Evolutionary conservation across 2,797 vertebrate genomes (phyloP).

Genomic region (Jordanella pulchra): DNA sequence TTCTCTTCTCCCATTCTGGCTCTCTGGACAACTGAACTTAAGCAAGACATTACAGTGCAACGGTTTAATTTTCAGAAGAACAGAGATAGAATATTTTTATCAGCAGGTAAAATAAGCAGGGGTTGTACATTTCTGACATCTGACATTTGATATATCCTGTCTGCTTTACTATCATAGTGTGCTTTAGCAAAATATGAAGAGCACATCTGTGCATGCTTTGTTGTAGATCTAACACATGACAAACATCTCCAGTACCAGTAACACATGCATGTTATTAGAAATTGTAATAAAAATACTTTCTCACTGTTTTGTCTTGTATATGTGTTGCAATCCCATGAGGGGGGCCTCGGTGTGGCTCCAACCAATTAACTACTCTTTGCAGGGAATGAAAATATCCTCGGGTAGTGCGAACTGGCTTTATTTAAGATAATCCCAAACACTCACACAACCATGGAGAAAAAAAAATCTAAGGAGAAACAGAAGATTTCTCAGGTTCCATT

Average conservation of each 20-base stretch:
- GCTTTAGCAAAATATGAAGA: constrained; percentile 9
- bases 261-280: constrained; percentile 43
- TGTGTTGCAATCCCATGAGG: constrained; percentile 51
- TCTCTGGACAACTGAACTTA: constrained; percentile 5
- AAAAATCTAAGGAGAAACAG: constrained; percentile 34
- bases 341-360: constrained; percentile 54
- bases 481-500: constrained; percentile 39
- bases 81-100: background rate
- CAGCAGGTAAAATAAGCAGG: constrained; percentile 14
- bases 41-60: background rate
- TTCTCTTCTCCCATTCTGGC: background rate
- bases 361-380: constrained; percentile 67
- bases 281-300: constrained; percentile 34
- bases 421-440: constrained; percentile 59
- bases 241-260: constrained; percentile 13
- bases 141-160: constrained; percentile 8
- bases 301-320: constrained; percentile 25
- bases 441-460: constrained; percentile 55
- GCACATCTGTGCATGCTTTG: background rate
- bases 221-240: constrained; percentile 11
- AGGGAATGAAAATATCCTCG: constrained; percentile 62
- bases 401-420: constrained; percentile 60
- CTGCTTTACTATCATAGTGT: background rate
- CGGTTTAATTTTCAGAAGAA: constrained; percentile 3
- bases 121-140: background rate